phyloP scores from a whole-genome alignment of 2,113 vertebrate genomes.

The Ceratotherium simum region DNA sequence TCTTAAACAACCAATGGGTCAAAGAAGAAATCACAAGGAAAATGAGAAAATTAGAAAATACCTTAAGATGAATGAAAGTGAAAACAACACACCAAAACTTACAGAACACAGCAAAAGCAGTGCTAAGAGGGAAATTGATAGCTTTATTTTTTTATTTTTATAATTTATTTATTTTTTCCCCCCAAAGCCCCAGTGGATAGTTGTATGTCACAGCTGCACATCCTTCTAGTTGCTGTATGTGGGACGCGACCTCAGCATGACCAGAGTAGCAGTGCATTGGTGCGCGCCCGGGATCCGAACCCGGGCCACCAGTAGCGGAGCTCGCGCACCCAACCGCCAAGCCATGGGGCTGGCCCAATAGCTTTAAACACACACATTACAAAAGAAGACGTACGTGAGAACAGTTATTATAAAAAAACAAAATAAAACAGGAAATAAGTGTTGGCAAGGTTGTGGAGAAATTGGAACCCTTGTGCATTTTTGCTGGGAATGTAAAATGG shows the following conservation, averaged over 20 bases:
- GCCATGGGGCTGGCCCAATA: neutral
- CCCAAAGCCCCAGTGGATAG: no score
- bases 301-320: no score
- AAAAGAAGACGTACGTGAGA: neutral
- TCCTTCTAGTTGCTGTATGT: no score
- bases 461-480: neutral
- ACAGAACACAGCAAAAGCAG: neutral
- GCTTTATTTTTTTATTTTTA: neutral
- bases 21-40: neutral
- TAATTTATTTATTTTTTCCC: no score
- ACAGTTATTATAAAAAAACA: neutral
- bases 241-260: no score
- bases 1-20: neutral
- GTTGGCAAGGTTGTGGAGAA: neutral
- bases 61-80: neutral
- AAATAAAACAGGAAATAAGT: neutral
- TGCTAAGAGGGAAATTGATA: neutral
- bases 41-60: conserved; percentile 27
- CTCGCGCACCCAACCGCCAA: no score
- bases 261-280: no score
- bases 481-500: neutral
- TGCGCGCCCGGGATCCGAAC: no score
- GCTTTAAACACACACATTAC: neutral
- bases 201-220: no score
- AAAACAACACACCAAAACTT: conserved; percentile 18